phyloP scores from a whole-genome alignment of 2,113 vertebrate species.

The Indicator maculatus region DNA sequence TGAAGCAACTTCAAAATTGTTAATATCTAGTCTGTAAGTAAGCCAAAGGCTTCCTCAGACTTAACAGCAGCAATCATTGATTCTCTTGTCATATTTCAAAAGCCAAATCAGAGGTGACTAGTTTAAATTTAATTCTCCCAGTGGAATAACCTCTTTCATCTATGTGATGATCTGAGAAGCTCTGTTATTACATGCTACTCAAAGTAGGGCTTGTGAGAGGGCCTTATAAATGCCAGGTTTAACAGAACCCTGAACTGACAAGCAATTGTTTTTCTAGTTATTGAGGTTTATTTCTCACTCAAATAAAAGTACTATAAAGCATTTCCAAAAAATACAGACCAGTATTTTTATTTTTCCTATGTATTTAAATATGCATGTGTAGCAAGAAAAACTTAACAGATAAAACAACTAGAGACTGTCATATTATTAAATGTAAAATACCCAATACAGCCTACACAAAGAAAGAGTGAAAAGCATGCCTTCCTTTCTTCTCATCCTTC shows the following conservation, averaged over 20 bases:
- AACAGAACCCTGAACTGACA: neutral
- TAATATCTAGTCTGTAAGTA: neutral
- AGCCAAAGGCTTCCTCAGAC: slow-evolving; percentile 11
- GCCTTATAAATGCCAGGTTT: slow-evolving; percentile 1
- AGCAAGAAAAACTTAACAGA: neutral
- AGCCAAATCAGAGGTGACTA: slow-evolving; percentile 27
- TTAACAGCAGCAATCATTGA: slow-evolving; percentile 21
- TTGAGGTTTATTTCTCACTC: neutral
- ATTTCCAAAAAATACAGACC: neutral
- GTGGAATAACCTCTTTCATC: slow-evolving; percentile 45
- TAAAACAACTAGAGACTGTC: neutral
- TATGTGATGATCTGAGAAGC: neutral
- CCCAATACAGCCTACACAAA: rapidly evolving
- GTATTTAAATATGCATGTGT: neutral
- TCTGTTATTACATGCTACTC: slow-evolving; percentile 42
- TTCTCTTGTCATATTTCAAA: slow-evolving; percentile 37
- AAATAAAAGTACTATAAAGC: neutral
- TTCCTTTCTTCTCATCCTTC: neutral
- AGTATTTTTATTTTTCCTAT: neutral
- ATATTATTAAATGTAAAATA: neutral
- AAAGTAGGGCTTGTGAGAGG: neutral
- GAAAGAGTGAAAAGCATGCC: neutral
- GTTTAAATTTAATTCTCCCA: slow-evolving; percentile 50
- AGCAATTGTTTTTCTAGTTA: neutral
- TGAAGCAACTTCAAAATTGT: slow-evolving; percentile 6